Percentiles rank a stretch among this genome's conserved stretches.
phyloP scores from a whole-genome alignment of 2,888 invertebrate genomes.

The Myathropa florea region DNA sequence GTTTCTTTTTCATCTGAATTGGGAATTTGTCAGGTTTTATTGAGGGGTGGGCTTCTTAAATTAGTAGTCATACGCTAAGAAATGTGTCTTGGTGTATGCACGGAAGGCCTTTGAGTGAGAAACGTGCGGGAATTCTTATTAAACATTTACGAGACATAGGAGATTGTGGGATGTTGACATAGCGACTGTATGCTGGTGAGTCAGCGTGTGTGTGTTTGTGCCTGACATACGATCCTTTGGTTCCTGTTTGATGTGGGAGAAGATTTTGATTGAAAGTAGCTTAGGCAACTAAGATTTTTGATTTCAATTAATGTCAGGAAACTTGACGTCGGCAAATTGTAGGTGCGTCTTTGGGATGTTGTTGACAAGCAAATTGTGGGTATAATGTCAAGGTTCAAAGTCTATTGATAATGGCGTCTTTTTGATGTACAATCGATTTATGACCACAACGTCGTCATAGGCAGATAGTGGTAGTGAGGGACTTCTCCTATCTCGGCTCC shows the following conservation, averaged over 20 bases:
- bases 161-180: neutral
- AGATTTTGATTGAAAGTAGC: neutral
- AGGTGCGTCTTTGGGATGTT: neutral
- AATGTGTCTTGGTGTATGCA: neutral
- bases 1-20: neutral
- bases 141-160: neutral
- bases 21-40: neutral
- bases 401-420: no score
- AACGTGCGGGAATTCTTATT: neutral
- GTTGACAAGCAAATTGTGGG: no score
- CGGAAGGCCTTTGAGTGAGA: neutral
- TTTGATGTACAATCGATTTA: no score
- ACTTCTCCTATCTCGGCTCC: no score
- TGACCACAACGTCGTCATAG: no score
- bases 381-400: no score
- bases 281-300: neutral
- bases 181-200: neutral
- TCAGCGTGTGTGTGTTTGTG: neutral
- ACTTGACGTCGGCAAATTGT: neutral
- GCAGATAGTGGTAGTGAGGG: no score
- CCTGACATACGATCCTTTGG: neutral
- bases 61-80: neutral
- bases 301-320: neutral
- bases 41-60: neutral
- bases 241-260: neutral